A percentile compares a stretch with the other conserved stretches of the same genome.
Evolutionary conservation across 35 echinoderm and acorn worm species (phyloP).

Genomic region (Ophioderma brevispina): DNA sequence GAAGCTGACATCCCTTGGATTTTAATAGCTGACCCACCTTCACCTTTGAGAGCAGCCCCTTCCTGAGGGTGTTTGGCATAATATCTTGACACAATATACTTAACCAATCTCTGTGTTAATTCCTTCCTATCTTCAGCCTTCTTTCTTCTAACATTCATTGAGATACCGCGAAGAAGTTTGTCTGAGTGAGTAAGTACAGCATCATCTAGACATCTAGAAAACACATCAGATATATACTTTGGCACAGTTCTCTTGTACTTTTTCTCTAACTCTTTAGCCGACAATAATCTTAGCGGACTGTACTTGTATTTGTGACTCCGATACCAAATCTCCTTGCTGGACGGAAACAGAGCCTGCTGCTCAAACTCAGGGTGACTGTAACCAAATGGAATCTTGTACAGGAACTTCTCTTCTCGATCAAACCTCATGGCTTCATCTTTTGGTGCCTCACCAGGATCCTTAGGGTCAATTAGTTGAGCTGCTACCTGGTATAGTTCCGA

Average conservation of each 20-base stretch:
- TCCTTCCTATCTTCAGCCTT: slow-evolving; percentile 31
- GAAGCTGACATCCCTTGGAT: neutral
- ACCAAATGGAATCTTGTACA: slow-evolving; percentile 57
- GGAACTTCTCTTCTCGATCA: neutral
- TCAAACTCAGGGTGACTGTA: slow-evolving; percentile 43
- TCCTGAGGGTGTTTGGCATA: slow-evolving; percentile 7
- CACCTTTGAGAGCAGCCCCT: neutral
- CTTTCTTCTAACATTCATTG: slow-evolving; percentile 24
- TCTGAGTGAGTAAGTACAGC: slow-evolving; percentile 27
- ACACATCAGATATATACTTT: neutral
- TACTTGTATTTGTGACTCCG: slow-evolving; percentile 28
- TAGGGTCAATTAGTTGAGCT: slow-evolving; percentile 35
- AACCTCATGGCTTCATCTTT: slow-evolving; percentile 38
- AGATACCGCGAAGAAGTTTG: neutral
- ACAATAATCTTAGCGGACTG: slow-evolving; percentile 25
- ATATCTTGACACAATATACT: slow-evolving; percentile 34
- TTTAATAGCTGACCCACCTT: neutral
- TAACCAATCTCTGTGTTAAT: neutral
- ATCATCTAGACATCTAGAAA: slow-evolving; percentile 25
- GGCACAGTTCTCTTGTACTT: slow-evolving; percentile 15
- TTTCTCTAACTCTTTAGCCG: slow-evolving; percentile 11
- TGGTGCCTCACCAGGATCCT: slow-evolving; percentile 20
- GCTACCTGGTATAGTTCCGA: slow-evolving; percentile 43
- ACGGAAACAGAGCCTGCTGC: slow-evolving; percentile 50
- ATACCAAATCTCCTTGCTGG: slow-evolving; percentile 7